A percentile compares a stretch with the other conserved stretches of the same genome.
Conservation (phyloP, 2,797 vertebrate genomes). For the Spheniscus humboldti region DNA sequence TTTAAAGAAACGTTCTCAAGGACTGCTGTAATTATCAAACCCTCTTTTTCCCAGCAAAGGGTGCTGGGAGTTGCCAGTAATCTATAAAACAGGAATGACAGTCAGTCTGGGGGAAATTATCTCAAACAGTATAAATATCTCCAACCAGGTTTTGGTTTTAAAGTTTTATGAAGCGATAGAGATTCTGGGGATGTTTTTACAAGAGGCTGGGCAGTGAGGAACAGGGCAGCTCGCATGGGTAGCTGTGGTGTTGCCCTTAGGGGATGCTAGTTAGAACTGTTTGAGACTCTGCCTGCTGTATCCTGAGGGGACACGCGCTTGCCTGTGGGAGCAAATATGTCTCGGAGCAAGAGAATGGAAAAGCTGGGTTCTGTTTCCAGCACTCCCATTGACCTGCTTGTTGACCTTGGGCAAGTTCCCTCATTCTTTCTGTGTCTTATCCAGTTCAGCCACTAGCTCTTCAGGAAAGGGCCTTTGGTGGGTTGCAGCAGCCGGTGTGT, state of each 20-base stretch:
- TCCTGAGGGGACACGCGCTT: neutral
- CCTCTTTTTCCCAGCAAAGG: neutral
- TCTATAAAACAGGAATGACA: conserved; percentile 6
- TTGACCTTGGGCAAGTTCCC: neutral
- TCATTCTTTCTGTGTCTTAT: neutral
- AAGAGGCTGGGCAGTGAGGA: neutral
- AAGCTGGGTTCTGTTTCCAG: neutral
- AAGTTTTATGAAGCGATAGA: neutral
- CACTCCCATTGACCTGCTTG: neutral
- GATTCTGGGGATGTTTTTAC: neutral
- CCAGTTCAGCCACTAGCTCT: too few species aligned
- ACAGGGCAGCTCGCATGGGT: neutral
- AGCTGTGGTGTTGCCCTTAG: neutral
- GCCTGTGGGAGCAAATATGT: neutral
- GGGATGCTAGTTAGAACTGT: neutral
- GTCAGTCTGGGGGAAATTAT: neutral
- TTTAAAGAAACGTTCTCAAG: neutral
- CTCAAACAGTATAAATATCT: neutral
- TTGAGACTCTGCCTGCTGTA: neutral
- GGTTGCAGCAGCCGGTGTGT: neutral
- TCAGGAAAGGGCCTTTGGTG: neutral
- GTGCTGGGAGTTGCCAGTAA: conserved; percentile 13
- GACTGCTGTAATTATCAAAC: neutral
- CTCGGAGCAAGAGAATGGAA: neutral
- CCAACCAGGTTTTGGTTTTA: neutral